Percentiles rank a stretch among this genome's conserved stretches.
Evolutionary conservation across 2,113 vertebrate genomes (phyloP).

Genomic region (Amphilophus citrinellus): DNA sequence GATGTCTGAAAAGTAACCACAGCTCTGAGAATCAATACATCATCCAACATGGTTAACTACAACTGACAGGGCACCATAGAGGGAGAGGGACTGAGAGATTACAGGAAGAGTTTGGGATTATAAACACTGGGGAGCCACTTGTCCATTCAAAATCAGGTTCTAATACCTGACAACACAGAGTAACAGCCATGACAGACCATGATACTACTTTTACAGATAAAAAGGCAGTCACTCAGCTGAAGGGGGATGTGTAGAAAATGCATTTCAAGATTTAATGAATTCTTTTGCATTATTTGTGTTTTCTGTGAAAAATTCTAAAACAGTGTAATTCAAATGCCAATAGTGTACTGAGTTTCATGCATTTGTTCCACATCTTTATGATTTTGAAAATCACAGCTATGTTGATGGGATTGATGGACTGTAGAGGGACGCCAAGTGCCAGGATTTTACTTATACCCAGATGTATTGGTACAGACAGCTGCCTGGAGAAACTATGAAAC

Average conservation of each 20-base stretch:
- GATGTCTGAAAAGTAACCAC: slow-evolving; percentile 32
- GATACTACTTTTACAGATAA: too few species aligned
- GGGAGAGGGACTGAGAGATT: neutral
- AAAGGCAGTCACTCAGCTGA: too few species aligned
- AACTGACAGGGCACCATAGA: neutral
- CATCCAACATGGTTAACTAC: neutral
- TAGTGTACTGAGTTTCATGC: too few species aligned
- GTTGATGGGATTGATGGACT: neutral
- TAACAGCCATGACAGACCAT: too few species aligned
- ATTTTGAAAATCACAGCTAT: too few species aligned
- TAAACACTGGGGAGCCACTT: neutral
- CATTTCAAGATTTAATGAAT: too few species aligned
- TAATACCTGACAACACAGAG: neutral
- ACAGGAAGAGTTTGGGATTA: neutral
- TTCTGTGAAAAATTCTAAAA: too few species aligned
- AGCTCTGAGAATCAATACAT: slow-evolving; percentile 43
- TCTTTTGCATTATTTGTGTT: too few species aligned
- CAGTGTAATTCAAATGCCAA: too few species aligned
- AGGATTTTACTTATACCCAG: neutral
- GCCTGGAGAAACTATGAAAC: slow-evolving; percentile 50
- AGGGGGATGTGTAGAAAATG: too few species aligned
- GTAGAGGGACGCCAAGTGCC: neutral
- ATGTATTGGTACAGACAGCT: slow-evolving; percentile 73
- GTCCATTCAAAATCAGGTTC: neutral
- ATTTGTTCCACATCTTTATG: too few species aligned